Percentiles rank a stretch among this genome's conserved stretches.
phyloP scores from a whole-genome alignment of 1,140 invertebrate genomes.

The Oncopeltus fasciatus region DNA sequence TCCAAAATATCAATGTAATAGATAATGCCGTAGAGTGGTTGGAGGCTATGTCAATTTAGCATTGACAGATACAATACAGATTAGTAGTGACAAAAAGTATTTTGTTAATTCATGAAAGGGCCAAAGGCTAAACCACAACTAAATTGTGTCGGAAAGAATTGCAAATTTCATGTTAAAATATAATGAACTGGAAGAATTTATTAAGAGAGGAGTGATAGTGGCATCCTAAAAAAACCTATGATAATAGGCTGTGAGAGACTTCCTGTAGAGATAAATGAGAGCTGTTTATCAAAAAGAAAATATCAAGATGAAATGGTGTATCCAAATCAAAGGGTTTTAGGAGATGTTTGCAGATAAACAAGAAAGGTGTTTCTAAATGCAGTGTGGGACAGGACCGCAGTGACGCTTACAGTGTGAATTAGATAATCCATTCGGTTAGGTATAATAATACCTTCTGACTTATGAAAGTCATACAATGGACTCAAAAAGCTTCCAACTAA shows the following conservation, averaged over 20 bases:
- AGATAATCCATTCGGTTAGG: neutral
- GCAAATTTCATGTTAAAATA: no score
- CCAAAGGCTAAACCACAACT: no score
- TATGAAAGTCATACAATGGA: neutral
- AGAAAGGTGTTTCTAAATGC: neutral
- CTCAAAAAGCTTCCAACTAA: neutral
- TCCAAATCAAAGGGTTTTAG: neutral
- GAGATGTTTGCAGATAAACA: neutral
- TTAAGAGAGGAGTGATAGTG: no score
- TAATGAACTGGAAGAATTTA: no score
- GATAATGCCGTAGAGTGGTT: neutral
- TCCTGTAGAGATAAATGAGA: neutral
- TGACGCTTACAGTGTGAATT: neutral
- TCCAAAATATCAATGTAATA: neutral
- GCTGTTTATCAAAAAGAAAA: neutral
- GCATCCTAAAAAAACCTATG: no score
- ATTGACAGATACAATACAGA: no score
- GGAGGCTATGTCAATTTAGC: neutral
- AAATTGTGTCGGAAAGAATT: no score
- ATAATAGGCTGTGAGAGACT: no score
- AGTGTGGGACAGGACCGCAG: neutral
- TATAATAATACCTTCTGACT: neutral
- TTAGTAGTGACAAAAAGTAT: no score
- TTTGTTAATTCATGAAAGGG: no score
- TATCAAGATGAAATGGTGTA: neutral